These are phyloP conservation scores for Parus major DNA, from an alignment of 2,113 vertebrate genomes.

Conservation along the genomic window DNA sequence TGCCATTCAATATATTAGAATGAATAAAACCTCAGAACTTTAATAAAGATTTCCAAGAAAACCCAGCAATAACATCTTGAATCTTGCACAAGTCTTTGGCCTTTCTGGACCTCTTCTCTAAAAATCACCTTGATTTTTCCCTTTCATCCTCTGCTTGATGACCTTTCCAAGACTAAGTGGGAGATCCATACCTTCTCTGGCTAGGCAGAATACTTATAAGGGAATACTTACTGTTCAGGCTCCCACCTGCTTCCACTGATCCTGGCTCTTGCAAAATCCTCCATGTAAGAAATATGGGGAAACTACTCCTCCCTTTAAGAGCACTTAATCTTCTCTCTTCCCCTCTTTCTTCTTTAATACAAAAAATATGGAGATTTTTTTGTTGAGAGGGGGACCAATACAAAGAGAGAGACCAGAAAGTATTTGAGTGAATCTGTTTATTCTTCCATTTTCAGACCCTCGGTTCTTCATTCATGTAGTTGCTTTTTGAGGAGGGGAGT, in stretches of 20 bases:
- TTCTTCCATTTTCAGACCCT: background rate
- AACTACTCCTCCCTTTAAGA: background rate
- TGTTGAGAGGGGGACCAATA: accelerated
- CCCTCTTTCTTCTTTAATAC: background rate
- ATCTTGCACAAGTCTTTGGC: background rate
- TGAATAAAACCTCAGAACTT: background rate
- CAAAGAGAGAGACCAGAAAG: background rate
- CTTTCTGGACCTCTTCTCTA: background rate
- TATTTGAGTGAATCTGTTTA: background rate
- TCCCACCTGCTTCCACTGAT: background rate
- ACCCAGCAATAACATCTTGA: background rate
- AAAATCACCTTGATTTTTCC: background rate
- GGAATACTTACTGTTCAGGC: background rate
- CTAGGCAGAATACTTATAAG: background rate
- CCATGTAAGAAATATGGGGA: background rate
- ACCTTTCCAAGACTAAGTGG: background rate
- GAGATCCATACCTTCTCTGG: background rate
- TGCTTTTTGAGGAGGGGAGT: background rate
- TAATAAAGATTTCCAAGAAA: background rate
- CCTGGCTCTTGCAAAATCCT: background rate
- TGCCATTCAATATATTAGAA: background rate
- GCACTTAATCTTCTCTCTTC: background rate
- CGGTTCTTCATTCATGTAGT: background rate
- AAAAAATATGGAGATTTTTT: background rate
- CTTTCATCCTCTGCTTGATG: background rate